A percentile compares a stretch with the other conserved stretches of the same genome.
phyloP scores from a whole-genome alignment of 2,888 invertebrate species.

The Dryomyza anilis region DNA sequence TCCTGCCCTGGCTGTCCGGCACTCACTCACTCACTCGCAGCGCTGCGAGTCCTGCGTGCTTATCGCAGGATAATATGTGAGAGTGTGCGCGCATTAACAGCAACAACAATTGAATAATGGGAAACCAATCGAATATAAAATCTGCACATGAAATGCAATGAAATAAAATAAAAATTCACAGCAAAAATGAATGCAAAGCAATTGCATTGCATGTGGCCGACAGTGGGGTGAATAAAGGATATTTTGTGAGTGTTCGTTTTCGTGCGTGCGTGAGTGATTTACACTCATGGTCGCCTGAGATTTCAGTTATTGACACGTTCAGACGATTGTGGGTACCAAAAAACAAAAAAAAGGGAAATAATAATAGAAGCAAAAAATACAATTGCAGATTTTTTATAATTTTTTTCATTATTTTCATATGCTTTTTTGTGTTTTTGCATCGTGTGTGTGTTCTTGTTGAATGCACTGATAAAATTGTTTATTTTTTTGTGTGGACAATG shows the following conservation, averaged over 20 bases:
- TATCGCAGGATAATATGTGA: background rate
- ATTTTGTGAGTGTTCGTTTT: background rate
- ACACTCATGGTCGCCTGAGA: background rate
- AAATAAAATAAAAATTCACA: conserved; percentile 10
- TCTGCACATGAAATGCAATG: background rate
- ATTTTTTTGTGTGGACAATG: background rate
- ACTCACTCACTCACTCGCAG: too few relatives aligned
- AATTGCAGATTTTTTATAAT: too few relatives aligned
- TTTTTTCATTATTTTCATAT: background rate
- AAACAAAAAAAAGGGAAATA: too few relatives aligned
- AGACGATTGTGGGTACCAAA: background rate
- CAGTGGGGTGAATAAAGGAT: background rate
- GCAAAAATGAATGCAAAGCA: background rate
- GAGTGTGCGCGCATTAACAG: too few relatives aligned
- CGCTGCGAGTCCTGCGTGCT: background rate
- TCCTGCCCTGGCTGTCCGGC: background rate
- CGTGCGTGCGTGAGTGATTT: background rate
- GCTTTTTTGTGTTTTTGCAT: background rate
- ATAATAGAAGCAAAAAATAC: too few relatives aligned
- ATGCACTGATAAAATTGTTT: background rate
- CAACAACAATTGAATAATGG: background rate
- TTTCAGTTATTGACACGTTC: conserved; percentile 7
- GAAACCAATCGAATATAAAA: background rate
- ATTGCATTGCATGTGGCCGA: background rate
- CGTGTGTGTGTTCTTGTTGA: background rate